Base-by-base conservation (phyloP, 2,113 vertebrate genomes). In the Spea bombifrons region DNA sequence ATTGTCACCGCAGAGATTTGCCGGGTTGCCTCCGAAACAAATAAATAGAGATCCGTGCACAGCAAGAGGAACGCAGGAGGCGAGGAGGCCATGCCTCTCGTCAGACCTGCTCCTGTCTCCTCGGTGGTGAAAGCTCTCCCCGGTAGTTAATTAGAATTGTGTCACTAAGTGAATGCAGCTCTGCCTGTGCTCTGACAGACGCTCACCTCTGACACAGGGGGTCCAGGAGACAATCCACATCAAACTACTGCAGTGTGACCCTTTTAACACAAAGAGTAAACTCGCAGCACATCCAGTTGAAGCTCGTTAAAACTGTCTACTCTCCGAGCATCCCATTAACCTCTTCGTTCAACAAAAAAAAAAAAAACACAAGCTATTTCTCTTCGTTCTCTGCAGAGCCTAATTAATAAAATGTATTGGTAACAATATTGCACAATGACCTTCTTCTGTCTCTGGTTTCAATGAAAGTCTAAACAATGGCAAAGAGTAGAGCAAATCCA, bases 121-220 rank as follows among this genome's bases (percentile, higher is more conserved):
- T 76, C 83, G 89, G 84, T 87, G 88, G 87, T 91, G 90, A 91
- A 92, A 92, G 92, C 88, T 91, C 92, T 88, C 88, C 71, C 71
- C 87, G 88, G 89, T 88, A 95, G 94, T 97, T 99, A 98, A 99
- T 99, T 98, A 99, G 95, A 97, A 97, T 95, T 90, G 92, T 96
- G 95, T 97, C 96, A 96, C 94, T 94, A 92, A 94, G 93, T 94
- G 92, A 92, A 93, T 92, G 93, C 88, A 68, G 92, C 92, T 92
- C 93, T 96, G 96, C 95, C 94, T 95, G 95, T 92, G 92, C 92
- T 94, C 91, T 99, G 97, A 98, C 91, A 92, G 92, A 87, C 81
- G 87, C 86, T 90, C 88, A 91, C 89, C 88, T 88, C 88, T 92
- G 92, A 92, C 91, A 90, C 84, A 7, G 66, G 86, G 85, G 85